Conservation (phyloP, 2,888 invertebrate species). For the Melieria crassipennis region DNA sequence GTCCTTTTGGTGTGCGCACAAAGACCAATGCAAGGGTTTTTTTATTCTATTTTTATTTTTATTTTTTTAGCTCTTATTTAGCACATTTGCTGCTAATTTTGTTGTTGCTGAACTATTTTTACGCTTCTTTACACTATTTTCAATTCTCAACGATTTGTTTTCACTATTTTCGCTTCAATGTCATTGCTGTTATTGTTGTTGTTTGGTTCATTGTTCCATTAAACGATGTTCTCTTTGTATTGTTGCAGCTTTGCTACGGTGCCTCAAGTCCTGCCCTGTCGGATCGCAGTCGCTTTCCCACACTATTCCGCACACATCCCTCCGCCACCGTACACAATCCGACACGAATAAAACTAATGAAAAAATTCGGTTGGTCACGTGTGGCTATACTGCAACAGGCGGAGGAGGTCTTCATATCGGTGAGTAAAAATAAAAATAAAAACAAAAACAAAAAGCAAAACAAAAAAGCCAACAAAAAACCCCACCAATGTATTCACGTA, state of each 20-base stretch:
- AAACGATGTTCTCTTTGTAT: too few relatives aligned
- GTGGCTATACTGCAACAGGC: constrained; percentile 98
- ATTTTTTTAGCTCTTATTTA: background rate
- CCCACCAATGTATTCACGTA: too few relatives aligned
- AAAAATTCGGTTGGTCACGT: constrained; percentile 96
- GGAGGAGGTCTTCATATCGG: constrained; percentile 96
- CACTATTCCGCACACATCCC: constrained; percentile 98
- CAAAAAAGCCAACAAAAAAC: too few relatives aligned
- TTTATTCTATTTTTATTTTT: background rate
- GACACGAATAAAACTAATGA: constrained; percentile 93
- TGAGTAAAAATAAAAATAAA: constrained; percentile 65
- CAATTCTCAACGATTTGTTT: too few relatives aligned
- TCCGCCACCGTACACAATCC: constrained; percentile 99
- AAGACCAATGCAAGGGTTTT: background rate
- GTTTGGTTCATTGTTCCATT: too few relatives aligned
- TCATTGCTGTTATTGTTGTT: too few relatives aligned
- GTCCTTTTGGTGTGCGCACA: background rate
- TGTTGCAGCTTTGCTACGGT: constrained; percentile 92
- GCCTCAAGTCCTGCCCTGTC: constrained; percentile 98
- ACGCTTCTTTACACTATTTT: background rate
- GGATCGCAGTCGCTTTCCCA: constrained; percentile 95
- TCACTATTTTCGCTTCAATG: too few relatives aligned
- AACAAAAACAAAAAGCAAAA: too few relatives aligned
- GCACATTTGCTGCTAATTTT: too few relatives aligned
- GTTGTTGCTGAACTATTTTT: background rate